A percentile compares a stretch with the other conserved stretches of the same genome.
These are phyloP conservation scores for Tetramorium bicarinatum DNA, from an alignment of 2,888 invertebrate genomes.

Conservation along the genomic window DNA sequence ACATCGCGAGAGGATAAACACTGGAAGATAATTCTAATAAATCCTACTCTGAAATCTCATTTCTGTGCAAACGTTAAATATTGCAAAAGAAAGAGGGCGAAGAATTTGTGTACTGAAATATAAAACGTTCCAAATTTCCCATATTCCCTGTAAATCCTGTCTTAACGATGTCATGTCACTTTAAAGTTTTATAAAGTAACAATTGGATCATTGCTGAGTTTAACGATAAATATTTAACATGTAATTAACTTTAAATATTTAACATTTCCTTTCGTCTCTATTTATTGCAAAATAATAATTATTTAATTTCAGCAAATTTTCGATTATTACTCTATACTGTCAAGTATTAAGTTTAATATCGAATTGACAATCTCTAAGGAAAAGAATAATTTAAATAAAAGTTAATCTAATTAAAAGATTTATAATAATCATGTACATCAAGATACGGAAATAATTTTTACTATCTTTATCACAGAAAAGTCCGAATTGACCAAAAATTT, in stretches of 20 bases:
- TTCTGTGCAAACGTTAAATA: not conserved
- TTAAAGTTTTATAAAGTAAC: not conserved
- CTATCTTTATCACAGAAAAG: not conserved
- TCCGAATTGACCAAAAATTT: not conserved
- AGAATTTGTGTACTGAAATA: not conserved
- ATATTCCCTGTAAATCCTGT: not conserved
- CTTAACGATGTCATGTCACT: not conserved
- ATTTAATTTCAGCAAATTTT: not conserved
- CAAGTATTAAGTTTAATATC: not conserved
- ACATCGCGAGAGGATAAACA: not conserved
- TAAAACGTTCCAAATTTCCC: not conserved
- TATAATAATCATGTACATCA: not conserved
- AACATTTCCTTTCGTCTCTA: not conserved
- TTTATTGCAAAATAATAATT: not conserved
- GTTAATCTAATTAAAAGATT: not conserved
- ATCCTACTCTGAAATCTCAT: not conserved
- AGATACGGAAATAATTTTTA: not conserved
- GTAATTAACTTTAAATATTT: not conserved
- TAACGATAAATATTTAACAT: not conserved
- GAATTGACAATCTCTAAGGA: not conserved
- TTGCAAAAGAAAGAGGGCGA: not conserved
- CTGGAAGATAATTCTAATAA: not conserved
- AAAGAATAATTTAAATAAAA: not conserved
- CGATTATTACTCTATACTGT: not conserved
- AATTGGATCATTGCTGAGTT: not conserved